Evolutionary conservation across 2,797 vertebrate species (phyloP), one percentile per base, ranked within the genome.

Genomic region (Tinamus major): DNA sequence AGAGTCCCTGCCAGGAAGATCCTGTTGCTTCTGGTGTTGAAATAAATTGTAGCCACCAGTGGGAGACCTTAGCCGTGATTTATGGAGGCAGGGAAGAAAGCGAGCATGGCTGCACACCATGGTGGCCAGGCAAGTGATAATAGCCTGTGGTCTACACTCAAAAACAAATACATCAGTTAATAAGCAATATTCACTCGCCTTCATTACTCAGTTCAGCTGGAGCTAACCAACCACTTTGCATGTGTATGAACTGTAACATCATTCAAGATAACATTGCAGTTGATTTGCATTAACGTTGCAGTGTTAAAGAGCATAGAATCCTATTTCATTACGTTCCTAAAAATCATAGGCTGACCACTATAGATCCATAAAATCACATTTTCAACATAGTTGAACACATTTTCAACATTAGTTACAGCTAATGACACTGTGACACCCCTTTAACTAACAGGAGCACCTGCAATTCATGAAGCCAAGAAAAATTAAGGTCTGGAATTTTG

Each of bases 191-290:
- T 56, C 31, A 29, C 37, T 79, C 41, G 17, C n/a, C 7, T 44
- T 1, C 49, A 37, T 18, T 71, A 13, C 53, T 91, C 6, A 4
- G 24, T 23, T 63, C 42, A 42, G 9, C 42, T 77, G 0, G 3
- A 68, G 65, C 59, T 72, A 48, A 44, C 49, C 29, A 4, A 0
- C 1, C 0, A 0, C 59, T 77, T 79, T 42, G 33, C 72, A 48
- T 44, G 27, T 37, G 7, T 31, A 55, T 71, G 55, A 84, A 59
- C 42, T 58, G 58, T 41, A 69, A 2, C 2, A 5, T 14, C 12
- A 8, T 2, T 51, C 41, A 53, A 63, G 55, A 42, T 37, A 72
- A 27, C 13, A 18, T 37, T 83, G 49, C 26, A 2, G 0, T 69
- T 61, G 35, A 41, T 70, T 61, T 85, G 51, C 44, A 23, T 74